A percentile compares a stretch with the other conserved stretches of the same genome.
phyloP scores from a whole-genome alignment of 2,888 invertebrate species.

The Diabrotica balteata region DNA sequence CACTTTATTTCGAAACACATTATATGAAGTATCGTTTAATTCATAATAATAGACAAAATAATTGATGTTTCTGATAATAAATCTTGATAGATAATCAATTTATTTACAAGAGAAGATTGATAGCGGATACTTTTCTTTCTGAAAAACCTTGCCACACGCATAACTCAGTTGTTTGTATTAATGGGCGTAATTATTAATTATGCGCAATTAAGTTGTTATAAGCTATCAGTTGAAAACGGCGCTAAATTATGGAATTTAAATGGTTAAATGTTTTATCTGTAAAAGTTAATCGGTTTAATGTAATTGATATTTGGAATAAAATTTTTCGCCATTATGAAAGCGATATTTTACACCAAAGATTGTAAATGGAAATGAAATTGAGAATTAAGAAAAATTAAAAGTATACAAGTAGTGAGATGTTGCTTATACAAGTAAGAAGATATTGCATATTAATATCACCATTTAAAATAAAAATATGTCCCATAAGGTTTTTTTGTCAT shows the following conservation, averaged over 20 bases:
- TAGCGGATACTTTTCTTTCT: conserved; percentile 19
- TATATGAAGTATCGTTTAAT: conserved; percentile 15
- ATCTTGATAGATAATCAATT: conserved; percentile 32
- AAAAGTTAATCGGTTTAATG: neutral
- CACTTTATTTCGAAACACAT: conserved; percentile 14
- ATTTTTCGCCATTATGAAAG: neutral
- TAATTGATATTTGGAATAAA: neutral
- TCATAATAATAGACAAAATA: conserved; percentile 24
- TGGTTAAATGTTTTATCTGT: conserved; percentile 4
- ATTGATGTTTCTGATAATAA: conserved; percentile 24
- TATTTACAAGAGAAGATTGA: conserved; percentile 29
- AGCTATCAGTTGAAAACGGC: conserved; percentile 28
- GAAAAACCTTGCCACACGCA: conserved; percentile 27
- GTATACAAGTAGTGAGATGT: too few relatives aligned
- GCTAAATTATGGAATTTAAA: conserved; percentile 20
- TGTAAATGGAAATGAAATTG: too few relatives aligned
- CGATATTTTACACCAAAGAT: too few relatives aligned
- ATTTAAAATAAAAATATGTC: too few relatives aligned
- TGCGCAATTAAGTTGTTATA: conserved; percentile 37
- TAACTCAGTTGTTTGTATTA: conserved; percentile 11
- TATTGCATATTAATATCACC: too few relatives aligned
- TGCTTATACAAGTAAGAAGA: too few relatives aligned
- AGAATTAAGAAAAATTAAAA: too few relatives aligned
- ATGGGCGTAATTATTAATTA: conserved; percentile 17
- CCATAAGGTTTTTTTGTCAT: too few relatives aligned